Evolutionary conservation across 2,888 invertebrate species (phyloP).

Genomic region (Drosophila kanekoi): DNA sequence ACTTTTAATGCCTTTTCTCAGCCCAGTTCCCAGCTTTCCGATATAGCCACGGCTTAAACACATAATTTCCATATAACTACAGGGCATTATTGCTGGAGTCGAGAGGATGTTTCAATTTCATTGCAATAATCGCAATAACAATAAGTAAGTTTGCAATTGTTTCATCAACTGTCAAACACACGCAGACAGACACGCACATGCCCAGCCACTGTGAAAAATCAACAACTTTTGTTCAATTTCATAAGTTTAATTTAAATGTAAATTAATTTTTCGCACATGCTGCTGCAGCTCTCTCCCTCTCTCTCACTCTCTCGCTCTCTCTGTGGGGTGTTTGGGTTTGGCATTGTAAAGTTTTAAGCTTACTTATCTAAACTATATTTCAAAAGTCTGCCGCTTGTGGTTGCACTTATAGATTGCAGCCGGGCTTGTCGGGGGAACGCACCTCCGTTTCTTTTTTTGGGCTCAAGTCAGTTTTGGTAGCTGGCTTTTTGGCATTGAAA

Average conservation of each 20-base stretch:
- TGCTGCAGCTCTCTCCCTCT: not conserved
- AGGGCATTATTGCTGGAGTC: slow-evolving; percentile 1
- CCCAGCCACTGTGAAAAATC: slow-evolving; percentile 26
- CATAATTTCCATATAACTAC: slow-evolving; percentile 1
- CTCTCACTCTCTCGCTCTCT: too few species aligned
- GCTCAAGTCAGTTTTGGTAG: too few species aligned
- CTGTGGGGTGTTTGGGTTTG: not conserved
- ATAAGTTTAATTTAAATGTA: slow-evolving; percentile 67
- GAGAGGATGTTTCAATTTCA: slow-evolving; percentile 28
- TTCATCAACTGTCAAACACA: slow-evolving; percentile 21
- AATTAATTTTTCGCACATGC: slow-evolving; percentile 62
- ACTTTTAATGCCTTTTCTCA: not conserved
- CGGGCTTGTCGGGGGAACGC: slow-evolving; percentile 3
- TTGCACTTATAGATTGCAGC: slow-evolving; percentile 56
- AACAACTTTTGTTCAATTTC: slow-evolving; percentile 52
- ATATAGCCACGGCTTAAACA: too few species aligned
- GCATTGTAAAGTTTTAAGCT: slow-evolving; percentile 57
- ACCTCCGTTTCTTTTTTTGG: slow-evolving; percentile 14
- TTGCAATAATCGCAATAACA: slow-evolving; percentile 30
- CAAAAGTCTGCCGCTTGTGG: slow-evolving; percentile 30
- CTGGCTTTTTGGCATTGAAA: slow-evolving; percentile 59
- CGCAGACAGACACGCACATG: slow-evolving; percentile 1
- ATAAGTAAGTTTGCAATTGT: slow-evolving; percentile 49
- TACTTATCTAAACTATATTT: slow-evolving; percentile 57
- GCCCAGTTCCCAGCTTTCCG: too few species aligned